phyloP scores from a whole-genome alignment of 2,888 invertebrate genomes.

The Cinara cedri region DNA sequence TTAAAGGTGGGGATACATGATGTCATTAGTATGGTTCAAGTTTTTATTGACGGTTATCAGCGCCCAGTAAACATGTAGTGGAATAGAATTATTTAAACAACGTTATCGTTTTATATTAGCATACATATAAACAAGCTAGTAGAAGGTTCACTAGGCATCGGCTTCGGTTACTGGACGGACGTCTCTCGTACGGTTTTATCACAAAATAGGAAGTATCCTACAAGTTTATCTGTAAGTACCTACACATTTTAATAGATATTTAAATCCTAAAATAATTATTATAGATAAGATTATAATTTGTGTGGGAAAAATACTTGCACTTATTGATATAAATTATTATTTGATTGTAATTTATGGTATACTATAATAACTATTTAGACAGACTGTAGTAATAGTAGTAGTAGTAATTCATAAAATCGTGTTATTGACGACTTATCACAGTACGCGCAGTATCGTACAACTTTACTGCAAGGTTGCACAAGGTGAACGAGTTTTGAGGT shows the following conservation, averaged over 20 bases:
- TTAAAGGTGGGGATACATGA: slow-evolving; percentile 18
- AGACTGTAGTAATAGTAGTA: background rate
- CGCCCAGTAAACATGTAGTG: slow-evolving; percentile 40
- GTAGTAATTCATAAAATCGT: background rate
- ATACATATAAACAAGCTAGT: slow-evolving; percentile 37
- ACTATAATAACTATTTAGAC: no score
- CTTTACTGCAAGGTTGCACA: slow-evolving; percentile 55
- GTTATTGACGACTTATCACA: slow-evolving; percentile 42
- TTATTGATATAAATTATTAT: background rate
- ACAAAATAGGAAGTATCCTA: slow-evolving; percentile 7
- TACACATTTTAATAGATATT: background rate
- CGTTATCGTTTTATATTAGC: slow-evolving; percentile 53
- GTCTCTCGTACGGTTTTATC: slow-evolving; percentile 15
- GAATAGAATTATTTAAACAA: slow-evolving; percentile 46
- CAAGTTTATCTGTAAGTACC: slow-evolving; percentile 27
- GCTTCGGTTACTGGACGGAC: slow-evolving; percentile 29
- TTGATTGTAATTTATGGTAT: no score
- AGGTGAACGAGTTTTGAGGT: slow-evolving; percentile 56
- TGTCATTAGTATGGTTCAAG: slow-evolving; percentile 41
- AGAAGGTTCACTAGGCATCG: slow-evolving; percentile 44
- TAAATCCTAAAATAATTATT: background rate
- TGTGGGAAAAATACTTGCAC: background rate
- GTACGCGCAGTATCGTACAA: slow-evolving; percentile 31
- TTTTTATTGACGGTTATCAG: slow-evolving; percentile 48
- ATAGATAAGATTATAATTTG: background rate